A percentile compares a stretch with the other conserved stretches of the same genome.
Conservation (phyloP, 2,797 vertebrate genomes). For the Hippoglossus hippoglossus region DNA sequence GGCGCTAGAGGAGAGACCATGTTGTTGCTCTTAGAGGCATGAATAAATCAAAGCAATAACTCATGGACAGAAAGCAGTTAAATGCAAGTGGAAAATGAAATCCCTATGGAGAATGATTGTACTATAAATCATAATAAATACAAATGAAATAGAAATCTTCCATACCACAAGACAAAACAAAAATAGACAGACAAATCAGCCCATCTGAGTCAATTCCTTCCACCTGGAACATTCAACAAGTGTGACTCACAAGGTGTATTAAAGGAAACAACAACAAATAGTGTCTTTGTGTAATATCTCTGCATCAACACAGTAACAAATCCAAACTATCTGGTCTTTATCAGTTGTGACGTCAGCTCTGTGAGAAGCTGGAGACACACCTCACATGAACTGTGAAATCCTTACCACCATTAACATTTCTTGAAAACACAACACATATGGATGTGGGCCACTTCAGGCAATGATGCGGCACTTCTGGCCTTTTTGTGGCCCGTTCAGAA, state of each 20-base stretch:
- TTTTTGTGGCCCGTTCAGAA: too few relatives aligned
- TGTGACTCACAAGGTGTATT: not conserved
- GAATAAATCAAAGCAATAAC: not conserved
- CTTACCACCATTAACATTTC: not conserved
- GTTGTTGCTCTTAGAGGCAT: not conserved
- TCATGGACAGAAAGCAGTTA: too few relatives aligned
- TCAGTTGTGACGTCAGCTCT: not conserved
- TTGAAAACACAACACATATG: not conserved
- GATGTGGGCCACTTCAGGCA: too few relatives aligned
- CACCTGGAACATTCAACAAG: too few relatives aligned
- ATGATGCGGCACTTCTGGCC: too few relatives aligned
- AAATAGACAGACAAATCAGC: not conserved
- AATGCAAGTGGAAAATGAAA: not conserved
- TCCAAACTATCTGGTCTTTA: not conserved
- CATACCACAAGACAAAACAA: not conserved
- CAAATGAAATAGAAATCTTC: too few relatives aligned
- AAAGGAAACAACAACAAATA: not conserved
- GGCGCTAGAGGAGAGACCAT: constrained; percentile 1
- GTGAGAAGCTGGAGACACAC: not conserved
- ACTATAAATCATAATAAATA: not conserved
- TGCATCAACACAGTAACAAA: not conserved
- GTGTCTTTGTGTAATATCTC: not conserved
- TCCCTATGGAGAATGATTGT: not conserved
- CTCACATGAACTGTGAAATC: not conserved
- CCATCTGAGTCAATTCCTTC: too few relatives aligned